Conservation (phyloP, 1,140 invertebrate species). For the Drosophila ohnishii region DNA sequence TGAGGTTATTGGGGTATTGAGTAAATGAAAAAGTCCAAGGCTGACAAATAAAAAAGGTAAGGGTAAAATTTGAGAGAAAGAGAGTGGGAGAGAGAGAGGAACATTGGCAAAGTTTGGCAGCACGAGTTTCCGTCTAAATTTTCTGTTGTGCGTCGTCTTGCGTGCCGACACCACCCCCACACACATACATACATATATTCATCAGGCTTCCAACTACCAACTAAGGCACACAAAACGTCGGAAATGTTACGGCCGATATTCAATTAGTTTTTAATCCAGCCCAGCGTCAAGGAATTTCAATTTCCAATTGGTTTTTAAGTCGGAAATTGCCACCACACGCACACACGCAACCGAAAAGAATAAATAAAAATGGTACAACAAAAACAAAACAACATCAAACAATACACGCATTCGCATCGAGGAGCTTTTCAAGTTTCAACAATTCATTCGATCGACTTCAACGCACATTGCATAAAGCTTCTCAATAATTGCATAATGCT, state of each 20-base stretch:
- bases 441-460: slow-evolving; percentile 26
- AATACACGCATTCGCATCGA: slow-evolving; percentile 6
- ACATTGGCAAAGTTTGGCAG: slow-evolving; percentile 7
- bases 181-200: slow-evolving; percentile 1
- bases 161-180: slow-evolving; percentile 25
- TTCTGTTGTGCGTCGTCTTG: slow-evolving; percentile 25
- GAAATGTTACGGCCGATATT: slow-evolving; percentile 51
- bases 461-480: slow-evolving; percentile 41
- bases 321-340: slow-evolving; percentile 51
- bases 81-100: slow-evolving; percentile 3
- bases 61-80: neutral
- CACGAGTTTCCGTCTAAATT: slow-evolving; percentile 23
- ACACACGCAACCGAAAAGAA: slow-evolving; percentile 35
- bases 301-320: slow-evolving; percentile 78
- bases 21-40: slow-evolving; percentile 11
- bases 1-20: neutral
- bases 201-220: neutral
- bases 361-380: slow-evolving; percentile 13
- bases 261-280: slow-evolving; percentile 72
- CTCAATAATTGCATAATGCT: slow-evolving; percentile 31
- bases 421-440: slow-evolving; percentile 42
- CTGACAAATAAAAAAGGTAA: slow-evolving; percentile 9
- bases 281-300: slow-evolving; percentile 50
- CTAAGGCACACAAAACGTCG: slow-evolving; percentile 27
- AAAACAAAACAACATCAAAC: slow-evolving; percentile 4